Conservation (phyloP, 1,140 invertebrate species). For the Meloidogyne floridensis region DNA sequence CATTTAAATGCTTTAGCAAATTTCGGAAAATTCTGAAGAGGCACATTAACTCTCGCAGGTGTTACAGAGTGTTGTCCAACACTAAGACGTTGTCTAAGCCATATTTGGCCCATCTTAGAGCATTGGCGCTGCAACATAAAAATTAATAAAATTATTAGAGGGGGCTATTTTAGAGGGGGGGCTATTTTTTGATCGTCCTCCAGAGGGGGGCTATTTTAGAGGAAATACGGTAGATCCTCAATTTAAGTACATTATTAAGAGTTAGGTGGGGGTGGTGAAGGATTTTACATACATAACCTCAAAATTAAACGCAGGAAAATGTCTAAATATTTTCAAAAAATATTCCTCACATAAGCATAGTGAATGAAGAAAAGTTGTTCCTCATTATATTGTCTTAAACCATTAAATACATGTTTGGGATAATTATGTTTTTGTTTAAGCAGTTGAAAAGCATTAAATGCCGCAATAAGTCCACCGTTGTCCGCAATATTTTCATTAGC, state of each 20-base stretch:
- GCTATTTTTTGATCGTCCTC: too few species aligned
- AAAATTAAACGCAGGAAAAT: not conserved
- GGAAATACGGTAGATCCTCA: too few species aligned
- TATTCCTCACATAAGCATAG: conserved; percentile 23
- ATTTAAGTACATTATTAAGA: too few species aligned
- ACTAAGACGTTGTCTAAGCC: conserved; percentile 17
- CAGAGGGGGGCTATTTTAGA: too few species aligned
- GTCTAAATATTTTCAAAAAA: not conserved
- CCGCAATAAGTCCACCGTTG: conserved; percentile 13
- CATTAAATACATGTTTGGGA: not conserved
- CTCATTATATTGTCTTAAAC: not conserved
- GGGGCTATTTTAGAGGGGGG: too few species aligned
- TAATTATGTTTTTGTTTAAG: conserved; percentile 1
- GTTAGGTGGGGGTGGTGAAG: too few species aligned
- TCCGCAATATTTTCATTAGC: conserved; percentile 24
- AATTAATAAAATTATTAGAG: too few species aligned
- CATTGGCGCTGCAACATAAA: not conserved
- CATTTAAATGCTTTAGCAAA: conserved; percentile 23
- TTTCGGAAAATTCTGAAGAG: conserved; percentile 15
- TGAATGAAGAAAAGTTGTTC: conserved; percentile 24
- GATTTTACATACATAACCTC: too few species aligned
- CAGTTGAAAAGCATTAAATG: conserved; percentile 6
- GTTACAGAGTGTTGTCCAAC: conserved; percentile 1
- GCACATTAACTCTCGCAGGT: conserved; percentile 20
- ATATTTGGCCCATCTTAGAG: conserved; percentile 11